phyloP scores from a whole-genome alignment of 2,113 vertebrate genomes.

The Corythaeola cristata region DNA sequence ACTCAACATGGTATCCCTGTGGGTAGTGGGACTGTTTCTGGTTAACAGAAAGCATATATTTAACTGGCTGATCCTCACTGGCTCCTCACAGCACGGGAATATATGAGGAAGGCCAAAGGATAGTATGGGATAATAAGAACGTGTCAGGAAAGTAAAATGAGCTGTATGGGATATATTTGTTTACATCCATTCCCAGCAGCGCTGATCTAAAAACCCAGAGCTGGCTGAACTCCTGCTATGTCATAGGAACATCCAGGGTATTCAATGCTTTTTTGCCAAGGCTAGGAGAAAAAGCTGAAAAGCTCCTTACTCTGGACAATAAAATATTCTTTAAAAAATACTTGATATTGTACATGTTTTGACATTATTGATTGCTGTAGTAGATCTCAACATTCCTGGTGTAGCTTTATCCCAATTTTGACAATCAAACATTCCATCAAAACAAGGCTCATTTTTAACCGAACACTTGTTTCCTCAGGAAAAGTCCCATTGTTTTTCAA shows the following conservation, averaged over 20 bases:
- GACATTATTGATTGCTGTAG: background rate
- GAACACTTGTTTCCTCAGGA: background rate
- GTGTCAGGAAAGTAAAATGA: background rate
- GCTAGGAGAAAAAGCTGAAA: background rate
- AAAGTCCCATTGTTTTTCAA: background rate
- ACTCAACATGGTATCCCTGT: rapidly evolving
- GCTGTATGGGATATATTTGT: background rate
- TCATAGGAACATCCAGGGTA: rapidly evolving
- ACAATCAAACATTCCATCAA: background rate
- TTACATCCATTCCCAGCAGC: background rate
- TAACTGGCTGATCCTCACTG: background rate
- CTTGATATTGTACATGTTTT: background rate
- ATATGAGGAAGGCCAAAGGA: background rate
- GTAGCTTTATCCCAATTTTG: background rate
- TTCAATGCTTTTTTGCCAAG: background rate
- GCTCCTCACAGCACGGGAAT: background rate
- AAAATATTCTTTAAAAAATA: background rate
- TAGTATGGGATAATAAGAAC: background rate
- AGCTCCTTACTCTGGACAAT: background rate
- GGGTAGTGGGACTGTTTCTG: background rate
- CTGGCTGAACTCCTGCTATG: background rate
- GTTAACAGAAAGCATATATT: background rate
- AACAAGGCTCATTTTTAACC: background rate
- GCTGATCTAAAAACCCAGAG: background rate
- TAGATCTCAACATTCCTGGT: background rate